Percentiles rank a stretch among this genome's conserved stretches.
Evolutionary conservation across 1,140 invertebrate genomes (phyloP).

Genomic region (Atta colombica): DNA sequence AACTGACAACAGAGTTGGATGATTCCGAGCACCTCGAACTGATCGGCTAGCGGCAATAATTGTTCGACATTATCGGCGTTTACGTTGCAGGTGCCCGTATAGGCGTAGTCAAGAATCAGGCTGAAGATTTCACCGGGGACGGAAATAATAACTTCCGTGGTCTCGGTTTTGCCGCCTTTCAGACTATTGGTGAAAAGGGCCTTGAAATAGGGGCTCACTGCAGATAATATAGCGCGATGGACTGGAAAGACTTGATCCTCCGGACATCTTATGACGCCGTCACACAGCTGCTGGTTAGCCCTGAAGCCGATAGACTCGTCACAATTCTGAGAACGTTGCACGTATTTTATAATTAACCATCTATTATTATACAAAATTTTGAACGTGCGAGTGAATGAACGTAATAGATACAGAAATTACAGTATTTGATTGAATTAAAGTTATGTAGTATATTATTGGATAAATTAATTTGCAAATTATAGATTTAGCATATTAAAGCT

Average conservation of each 20-base stretch:
- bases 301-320: slow-evolving; percentile 77
- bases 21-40: slow-evolving; percentile 92
- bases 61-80: slow-evolving; percentile 92
- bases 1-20: slow-evolving; percentile 93
- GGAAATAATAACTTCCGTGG: slow-evolving; percentile 90
- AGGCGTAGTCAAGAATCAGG: slow-evolving; percentile 93
- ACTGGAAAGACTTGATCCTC: slow-evolving; percentile 91
- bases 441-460: not conserved
- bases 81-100: slow-evolving; percentile 91
- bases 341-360: not conserved
- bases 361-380: not conserved
- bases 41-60: slow-evolving; percentile 91
- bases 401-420: not conserved
- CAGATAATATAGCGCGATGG: slow-evolving; percentile 93
- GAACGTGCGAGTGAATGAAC: not conserved
- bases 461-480: not conserved
- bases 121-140: slow-evolving; percentile 91
- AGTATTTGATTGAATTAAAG: not conserved
- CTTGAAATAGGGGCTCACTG: slow-evolving; percentile 95
- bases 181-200: slow-evolving; percentile 93
- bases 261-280: slow-evolving; percentile 92
- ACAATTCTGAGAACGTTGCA: slow-evolving; percentile 16
- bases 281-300: slow-evolving; percentile 92
- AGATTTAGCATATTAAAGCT: not conserved
- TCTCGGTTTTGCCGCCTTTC: slow-evolving; percentile 87